Conservation (phyloP, 2,888 invertebrate genomes). For the Ernsta delagoae region DNA sequence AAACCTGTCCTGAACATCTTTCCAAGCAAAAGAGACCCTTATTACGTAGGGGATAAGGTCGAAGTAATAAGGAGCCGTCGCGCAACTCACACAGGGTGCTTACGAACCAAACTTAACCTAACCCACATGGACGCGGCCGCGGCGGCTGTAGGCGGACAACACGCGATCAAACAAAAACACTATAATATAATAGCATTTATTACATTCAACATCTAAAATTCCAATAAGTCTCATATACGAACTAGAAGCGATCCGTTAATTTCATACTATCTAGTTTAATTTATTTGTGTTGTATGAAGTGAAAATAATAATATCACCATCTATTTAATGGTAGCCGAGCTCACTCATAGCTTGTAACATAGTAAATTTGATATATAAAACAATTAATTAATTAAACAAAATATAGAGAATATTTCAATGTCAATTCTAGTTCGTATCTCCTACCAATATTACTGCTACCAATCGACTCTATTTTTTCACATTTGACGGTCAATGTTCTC, state of each 20-base stretch:
- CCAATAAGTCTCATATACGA: conserved; percentile 8
- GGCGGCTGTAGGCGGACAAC: conserved; percentile 47
- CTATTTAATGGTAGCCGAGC: no score
- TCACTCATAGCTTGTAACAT: no score
- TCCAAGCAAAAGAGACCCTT: neutral
- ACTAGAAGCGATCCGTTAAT: neutral
- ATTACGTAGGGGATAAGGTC: neutral
- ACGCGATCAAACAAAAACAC: conserved; percentile 23
- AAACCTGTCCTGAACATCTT: neutral
- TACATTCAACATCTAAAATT: conserved; percentile 1
- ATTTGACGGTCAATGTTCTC: neutral
- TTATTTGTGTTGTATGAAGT: no score
- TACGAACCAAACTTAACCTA: conserved; percentile 73
- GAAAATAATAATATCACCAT: no score
- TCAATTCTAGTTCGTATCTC: no score
- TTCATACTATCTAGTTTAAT: neutral
- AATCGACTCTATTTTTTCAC: conserved; percentile 2
- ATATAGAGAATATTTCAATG: no score
- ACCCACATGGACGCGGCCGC: conserved; percentile 58
- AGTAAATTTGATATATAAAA: no score
- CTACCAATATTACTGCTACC: no score
- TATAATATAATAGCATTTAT: neutral
- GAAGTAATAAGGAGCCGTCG: conserved; percentile 37
- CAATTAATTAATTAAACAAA: no score
- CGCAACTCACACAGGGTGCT: conserved; percentile 66